These are phyloP conservation scores for Beris chalybata DNA, from an alignment of 2,888 invertebrate genomes.

Conservation along the genomic window DNA sequence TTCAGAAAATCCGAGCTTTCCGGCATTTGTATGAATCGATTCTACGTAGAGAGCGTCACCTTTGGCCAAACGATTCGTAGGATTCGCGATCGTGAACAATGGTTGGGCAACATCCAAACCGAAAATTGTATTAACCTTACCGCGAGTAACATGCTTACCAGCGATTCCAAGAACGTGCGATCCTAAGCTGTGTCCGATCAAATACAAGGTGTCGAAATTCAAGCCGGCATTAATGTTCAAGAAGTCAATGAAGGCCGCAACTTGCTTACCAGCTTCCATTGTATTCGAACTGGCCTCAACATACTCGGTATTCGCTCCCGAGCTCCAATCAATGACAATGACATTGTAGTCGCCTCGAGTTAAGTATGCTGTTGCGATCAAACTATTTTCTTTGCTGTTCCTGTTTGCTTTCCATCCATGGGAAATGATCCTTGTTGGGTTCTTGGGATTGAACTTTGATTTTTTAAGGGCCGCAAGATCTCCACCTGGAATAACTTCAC, in stretches of 20 bases:
- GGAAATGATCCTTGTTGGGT: conserved; percentile 51
- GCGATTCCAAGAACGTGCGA: conserved; percentile 63
- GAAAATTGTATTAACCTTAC: conserved; percentile 60
- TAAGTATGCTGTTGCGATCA: conserved; percentile 57
- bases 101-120: conserved; percentile 48
- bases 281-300: conserved; percentile 58
- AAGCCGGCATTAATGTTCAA: conserved; percentile 57
- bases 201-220: conserved; percentile 57
- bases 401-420: conserved; percentile 65
- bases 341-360: conserved; percentile 62
- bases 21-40: conserved; percentile 51
- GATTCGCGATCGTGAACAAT: conserved; percentile 43
- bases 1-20: conserved; percentile 46
- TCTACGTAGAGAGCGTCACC: conserved; percentile 52
- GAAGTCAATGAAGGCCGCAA: conserved; percentile 48
- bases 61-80: conserved; percentile 44
- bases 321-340: conserved; percentile 64
- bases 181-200: conserved; percentile 63
- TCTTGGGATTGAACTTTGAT: conserved; percentile 41
- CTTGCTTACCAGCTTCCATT: conserved; percentile 44
- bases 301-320: conserved; percentile 61
- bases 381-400: conserved; percentile 50
- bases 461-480: conserved; percentile 36
- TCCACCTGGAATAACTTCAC: conserved; percentile 36
- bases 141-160: conserved; percentile 60